Conservation (phyloP, 2,113 vertebrate genomes). For the Tamias sibiricus region DNA sequence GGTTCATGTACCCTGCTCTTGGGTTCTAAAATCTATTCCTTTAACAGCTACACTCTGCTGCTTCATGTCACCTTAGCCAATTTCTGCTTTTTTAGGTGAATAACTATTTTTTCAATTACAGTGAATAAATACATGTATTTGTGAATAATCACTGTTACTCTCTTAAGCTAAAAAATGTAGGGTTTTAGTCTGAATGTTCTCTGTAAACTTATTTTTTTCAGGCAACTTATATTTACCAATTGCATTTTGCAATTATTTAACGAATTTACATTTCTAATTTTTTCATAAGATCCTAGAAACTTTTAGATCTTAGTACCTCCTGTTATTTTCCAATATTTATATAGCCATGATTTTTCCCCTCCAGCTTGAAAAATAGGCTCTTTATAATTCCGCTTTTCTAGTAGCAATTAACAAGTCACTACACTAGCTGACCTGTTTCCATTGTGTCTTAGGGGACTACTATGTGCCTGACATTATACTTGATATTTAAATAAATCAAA, state of each 20-base stretch:
- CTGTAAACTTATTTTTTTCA: constrained; percentile 37
- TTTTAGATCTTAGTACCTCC: constrained; percentile 55
- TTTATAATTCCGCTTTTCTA: constrained; percentile 53
- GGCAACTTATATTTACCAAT: constrained; percentile 42
- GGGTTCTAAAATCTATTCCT: neutral
- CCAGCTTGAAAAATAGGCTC: constrained; percentile 33
- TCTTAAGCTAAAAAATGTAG: neutral
- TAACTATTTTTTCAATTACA: neutral
- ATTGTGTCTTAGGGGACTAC: constrained; percentile 18
- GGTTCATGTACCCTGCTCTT: accelerated
- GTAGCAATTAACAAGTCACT: constrained; percentile 47
- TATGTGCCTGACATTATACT: neutral
- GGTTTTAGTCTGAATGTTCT: constrained; percentile 46
- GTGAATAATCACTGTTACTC: neutral
- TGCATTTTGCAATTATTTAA: constrained; percentile 65
- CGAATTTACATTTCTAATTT: constrained; percentile 66
- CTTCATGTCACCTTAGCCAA: neutral
- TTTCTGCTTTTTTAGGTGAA: neutral
- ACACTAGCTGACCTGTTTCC: neutral
- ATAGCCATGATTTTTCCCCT: neutral
- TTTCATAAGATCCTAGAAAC: constrained; percentile 46
- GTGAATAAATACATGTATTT: neutral
- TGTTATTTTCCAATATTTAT: constrained; percentile 48
- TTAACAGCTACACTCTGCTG: accelerated
- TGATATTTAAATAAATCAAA: constrained; percentile 61